Conservation (phyloP, 92 coral and sea anemone genomes). For the Ricordea florida region DNA sequence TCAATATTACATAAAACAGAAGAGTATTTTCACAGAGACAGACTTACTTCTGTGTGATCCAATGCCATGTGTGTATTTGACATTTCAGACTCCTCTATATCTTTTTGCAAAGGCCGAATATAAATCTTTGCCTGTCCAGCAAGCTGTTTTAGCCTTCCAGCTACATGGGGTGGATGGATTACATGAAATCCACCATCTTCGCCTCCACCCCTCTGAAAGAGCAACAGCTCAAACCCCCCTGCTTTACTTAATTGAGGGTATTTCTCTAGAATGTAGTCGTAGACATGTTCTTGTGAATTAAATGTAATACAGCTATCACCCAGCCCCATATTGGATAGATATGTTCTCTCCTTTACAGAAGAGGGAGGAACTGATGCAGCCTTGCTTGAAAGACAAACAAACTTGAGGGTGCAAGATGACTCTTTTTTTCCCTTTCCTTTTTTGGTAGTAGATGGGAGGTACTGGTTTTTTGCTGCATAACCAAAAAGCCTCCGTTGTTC, state of each 20-base stretch:
- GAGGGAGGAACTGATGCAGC: constrained; percentile 34
- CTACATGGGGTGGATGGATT: constrained; percentile 35
- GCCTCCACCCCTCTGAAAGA: constrained; percentile 58
- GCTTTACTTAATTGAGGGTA: constrained; percentile 30
- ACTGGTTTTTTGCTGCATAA: neutral
- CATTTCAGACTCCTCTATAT: too few species aligned
- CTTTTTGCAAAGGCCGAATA: constrained; percentile 42
- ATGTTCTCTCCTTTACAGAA: constrained; percentile 40
- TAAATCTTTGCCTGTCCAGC: constrained; percentile 59
- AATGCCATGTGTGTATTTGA: too few species aligned
- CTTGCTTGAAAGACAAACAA: constrained; percentile 44
- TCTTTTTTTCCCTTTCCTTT: constrained; percentile 9
- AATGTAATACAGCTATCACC: constrained; percentile 58
- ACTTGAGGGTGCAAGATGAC: constrained; percentile 51
- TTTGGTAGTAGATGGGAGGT: neutral
- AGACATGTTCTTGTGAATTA: constrained; percentile 25
- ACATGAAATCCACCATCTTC: constrained; percentile 48
- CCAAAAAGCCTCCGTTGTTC: constrained; percentile 9
- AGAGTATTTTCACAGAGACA: too few species aligned
- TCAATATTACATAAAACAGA: too few species aligned
- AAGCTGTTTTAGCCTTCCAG: constrained; percentile 33
- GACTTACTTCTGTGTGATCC: too few species aligned
- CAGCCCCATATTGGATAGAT: constrained; percentile 57
- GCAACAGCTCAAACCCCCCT: constrained; percentile 51
- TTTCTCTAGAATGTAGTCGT: constrained; percentile 40